A percentile compares a stretch with the other conserved stretches of the same genome.
Conservation (phyloP, 2,888 invertebrate species). For the Nysson spinosus region DNA sequence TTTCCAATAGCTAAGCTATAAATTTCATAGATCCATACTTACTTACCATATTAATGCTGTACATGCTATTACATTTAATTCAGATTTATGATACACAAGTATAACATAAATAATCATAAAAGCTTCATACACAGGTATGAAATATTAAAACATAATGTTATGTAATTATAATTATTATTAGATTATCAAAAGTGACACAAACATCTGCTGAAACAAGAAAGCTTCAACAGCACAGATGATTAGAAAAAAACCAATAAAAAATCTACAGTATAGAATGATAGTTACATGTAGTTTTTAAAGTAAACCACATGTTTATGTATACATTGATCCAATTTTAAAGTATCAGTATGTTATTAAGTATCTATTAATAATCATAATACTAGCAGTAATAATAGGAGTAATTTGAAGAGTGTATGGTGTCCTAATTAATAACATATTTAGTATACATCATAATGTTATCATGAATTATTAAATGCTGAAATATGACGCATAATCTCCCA, state of each 20-base stretch:
- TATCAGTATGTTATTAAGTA: too few relatives aligned
- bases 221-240: background rate
- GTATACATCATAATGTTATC: too few relatives aligned
- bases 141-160: background rate
- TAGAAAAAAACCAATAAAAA: background rate
- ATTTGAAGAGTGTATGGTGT: too few relatives aligned
- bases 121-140: background rate
- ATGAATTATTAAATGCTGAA: too few relatives aligned
- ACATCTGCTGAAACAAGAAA: background rate
- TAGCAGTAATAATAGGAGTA: too few relatives aligned
- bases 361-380: too few relatives aligned
- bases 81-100: conserved; percentile 24
- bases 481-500: conserved; percentile 38
- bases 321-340: too few relatives aligned
- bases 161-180: background rate
- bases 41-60: conserved; percentile 47
- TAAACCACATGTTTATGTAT: too few relatives aligned
- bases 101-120: conserved; percentile 12
- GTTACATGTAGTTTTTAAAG: too few relatives aligned
- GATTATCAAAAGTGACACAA: background rate
- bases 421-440: too few relatives aligned
- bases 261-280: background rate
- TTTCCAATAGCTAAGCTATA: conserved; percentile 24
- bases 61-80: conserved; percentile 36
- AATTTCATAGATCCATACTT: conserved; percentile 47